Evolutionary conservation across 2,888 invertebrate species (phyloP).

Genomic region (Rotaria socialis): DNA sequence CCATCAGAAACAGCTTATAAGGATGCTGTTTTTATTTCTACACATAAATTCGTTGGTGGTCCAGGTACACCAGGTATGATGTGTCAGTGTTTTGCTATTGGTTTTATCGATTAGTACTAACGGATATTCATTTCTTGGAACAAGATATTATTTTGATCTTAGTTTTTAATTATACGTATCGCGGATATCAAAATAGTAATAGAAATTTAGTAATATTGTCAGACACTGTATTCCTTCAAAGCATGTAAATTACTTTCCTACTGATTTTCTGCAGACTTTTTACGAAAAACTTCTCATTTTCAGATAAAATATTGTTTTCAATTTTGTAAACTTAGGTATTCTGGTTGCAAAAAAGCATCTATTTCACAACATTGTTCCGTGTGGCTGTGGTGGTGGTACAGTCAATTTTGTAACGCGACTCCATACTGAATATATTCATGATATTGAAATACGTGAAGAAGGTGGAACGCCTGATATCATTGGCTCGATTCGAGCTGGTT

Average conservation of each 20-base stretch:
- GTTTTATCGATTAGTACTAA: constrained; percentile 65
- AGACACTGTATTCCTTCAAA: too few species aligned
- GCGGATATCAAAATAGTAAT: too few species aligned
- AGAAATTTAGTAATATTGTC: too few species aligned
- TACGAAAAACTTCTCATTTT: too few species aligned
- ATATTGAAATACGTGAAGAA: constrained; percentile 65
- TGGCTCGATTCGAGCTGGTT: constrained; percentile 76
- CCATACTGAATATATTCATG: constrained; percentile 42
- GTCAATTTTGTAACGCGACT: constrained; percentile 49
- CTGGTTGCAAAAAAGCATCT: constrained; percentile 51
- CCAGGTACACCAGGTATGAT: constrained; percentile 77
- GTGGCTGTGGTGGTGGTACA: constrained; percentile 52
- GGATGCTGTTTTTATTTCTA: constrained; percentile 81
- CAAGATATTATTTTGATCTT: too few species aligned
- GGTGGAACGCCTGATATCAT: constrained; percentile 71
- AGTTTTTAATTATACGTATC: too few species aligned
- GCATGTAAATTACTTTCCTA: too few species aligned
- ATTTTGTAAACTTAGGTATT: constrained; percentile 52
- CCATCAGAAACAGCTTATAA: constrained; percentile 62
- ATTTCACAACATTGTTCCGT: constrained; percentile 51
- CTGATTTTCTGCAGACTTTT: too few species aligned
- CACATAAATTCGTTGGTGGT: constrained; percentile 82
- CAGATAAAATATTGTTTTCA: constrained; percentile 57
- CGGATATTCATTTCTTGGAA: constrained; percentile 65
- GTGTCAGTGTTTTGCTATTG: too few species aligned